phyloP scores from a whole-genome alignment of 2,113 vertebrate species.

The Onychostoma macrolepis region DNA sequence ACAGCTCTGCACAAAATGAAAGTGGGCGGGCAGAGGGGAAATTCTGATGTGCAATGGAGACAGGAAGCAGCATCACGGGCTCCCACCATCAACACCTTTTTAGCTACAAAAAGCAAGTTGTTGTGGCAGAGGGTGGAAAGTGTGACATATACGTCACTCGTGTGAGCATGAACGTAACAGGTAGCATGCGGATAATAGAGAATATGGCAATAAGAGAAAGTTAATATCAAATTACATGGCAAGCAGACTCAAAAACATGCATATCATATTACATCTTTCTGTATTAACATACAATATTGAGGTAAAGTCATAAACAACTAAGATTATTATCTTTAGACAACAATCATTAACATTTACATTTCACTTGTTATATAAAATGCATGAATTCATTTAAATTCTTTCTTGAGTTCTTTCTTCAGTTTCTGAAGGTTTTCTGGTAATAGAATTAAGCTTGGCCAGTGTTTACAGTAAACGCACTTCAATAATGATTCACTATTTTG shows the following conservation, averaged over 20 bases:
- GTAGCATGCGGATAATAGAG: background rate
- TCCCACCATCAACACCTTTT: slow-evolving; percentile 55
- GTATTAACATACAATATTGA: background rate
- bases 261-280: background rate
- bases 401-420: background rate
- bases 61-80: slow-evolving; percentile 63
- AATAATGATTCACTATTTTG: slow-evolving; percentile 53
- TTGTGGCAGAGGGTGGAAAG: slow-evolving; percentile 50
- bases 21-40: slow-evolving; percentile 61
- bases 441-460: slow-evolving; percentile 7
- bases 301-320: background rate
- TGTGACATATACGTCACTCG: slow-evolving; percentile 47
- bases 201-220: background rate
- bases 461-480: slow-evolving; percentile 54
- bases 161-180: slow-evolving; percentile 5
- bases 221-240: background rate
- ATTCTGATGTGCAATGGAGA: slow-evolving; percentile 62
- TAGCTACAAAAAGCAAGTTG: slow-evolving; percentile 45
- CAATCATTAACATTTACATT: background rate
- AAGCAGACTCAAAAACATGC: background rate
- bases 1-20: slow-evolving; percentile 48
- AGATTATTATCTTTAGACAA: background rate
- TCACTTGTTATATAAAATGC: background rate
- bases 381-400: no score
- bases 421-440: slow-evolving; percentile 3